These are phyloP conservation scores for Ammospiza maritima DNA, from an alignment of 2,797 vertebrate species.

Conservation along the genomic window DNA sequence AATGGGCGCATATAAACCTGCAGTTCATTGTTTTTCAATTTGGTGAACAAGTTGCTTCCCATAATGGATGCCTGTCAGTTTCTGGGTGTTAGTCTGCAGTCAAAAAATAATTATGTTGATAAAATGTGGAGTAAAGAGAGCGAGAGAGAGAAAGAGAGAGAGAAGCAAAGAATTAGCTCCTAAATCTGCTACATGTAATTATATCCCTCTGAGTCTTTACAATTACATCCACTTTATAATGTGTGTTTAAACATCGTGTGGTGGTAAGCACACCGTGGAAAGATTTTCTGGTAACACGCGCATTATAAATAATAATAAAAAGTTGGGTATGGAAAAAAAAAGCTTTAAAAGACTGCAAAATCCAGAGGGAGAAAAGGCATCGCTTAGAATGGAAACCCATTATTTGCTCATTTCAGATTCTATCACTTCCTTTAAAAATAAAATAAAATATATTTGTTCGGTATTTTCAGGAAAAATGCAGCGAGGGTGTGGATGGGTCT, in stretches of 20 bases:
- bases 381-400: constrained; percentile 63
- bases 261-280: constrained; percentile 76
- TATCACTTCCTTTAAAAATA: constrained; percentile 61
- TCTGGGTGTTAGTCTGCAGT: constrained; percentile 77
- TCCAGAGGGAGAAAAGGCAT: constrained; percentile 47
- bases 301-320: constrained; percentile 74
- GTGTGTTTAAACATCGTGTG: constrained; percentile 80
- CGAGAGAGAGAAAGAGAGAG: background rate
- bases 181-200: constrained; percentile 85
- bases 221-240: constrained; percentile 82
- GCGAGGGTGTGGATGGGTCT: constrained; percentile 28
- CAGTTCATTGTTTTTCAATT: constrained; percentile 90
- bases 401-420: constrained; percentile 75
- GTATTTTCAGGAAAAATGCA: constrained; percentile 25
- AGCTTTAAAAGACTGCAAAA: constrained; percentile 70
- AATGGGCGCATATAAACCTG: constrained; percentile 90
- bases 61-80: constrained; percentile 83
- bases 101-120: constrained; percentile 83
- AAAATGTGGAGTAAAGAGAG: constrained; percentile 76
- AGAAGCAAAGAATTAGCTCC: constrained; percentile 81
- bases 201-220: constrained; percentile 83
- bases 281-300: constrained; percentile 66
- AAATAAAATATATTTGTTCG: constrained; percentile 50
- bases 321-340: constrained; percentile 70
- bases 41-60: constrained; percentile 77